Conservation (phyloP, 1,140 invertebrate genomes). For the Papilio glaucus region DNA sequence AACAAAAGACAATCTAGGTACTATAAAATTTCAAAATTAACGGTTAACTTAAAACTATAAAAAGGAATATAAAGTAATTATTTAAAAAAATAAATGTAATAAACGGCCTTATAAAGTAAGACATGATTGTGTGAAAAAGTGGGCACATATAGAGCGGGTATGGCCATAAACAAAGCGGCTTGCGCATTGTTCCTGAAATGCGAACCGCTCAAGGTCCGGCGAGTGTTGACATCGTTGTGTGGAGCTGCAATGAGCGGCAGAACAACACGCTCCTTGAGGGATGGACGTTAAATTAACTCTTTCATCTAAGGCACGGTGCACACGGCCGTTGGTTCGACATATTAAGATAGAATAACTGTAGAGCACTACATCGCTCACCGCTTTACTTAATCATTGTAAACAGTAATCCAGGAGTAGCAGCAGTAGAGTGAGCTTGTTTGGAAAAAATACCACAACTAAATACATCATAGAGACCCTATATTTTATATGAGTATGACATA, state of each 20-base stretch:
- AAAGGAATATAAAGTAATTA: background rate
- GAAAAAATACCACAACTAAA: no score
- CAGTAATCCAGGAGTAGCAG: no score
- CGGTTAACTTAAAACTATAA: no score
- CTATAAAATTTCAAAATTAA: background rate
- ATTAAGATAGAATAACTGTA: no score
- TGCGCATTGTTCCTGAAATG: slow-evolving; percentile 16
- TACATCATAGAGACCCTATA: no score
- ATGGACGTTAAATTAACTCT: slow-evolving; percentile 25
- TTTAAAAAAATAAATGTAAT: background rate
- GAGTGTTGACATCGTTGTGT: slow-evolving; percentile 12
- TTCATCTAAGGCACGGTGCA: background rate
- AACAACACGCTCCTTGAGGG: background rate
- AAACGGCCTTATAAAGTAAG: background rate
- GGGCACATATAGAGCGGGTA: background rate
- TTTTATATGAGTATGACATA: no score
- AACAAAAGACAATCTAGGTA: background rate
- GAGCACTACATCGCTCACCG: no score
- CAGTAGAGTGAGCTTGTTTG: no score
- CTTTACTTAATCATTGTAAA: no score
- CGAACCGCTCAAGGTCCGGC: slow-evolving; percentile 23
- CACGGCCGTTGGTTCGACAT: background rate
- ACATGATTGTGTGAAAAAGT: background rate
- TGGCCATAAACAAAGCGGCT: slow-evolving; percentile 14
- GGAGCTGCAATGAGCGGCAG: background rate